phyloP scores from a whole-genome alignment of 2,113 vertebrate genomes.

The Cyprinodon variegatus region DNA sequence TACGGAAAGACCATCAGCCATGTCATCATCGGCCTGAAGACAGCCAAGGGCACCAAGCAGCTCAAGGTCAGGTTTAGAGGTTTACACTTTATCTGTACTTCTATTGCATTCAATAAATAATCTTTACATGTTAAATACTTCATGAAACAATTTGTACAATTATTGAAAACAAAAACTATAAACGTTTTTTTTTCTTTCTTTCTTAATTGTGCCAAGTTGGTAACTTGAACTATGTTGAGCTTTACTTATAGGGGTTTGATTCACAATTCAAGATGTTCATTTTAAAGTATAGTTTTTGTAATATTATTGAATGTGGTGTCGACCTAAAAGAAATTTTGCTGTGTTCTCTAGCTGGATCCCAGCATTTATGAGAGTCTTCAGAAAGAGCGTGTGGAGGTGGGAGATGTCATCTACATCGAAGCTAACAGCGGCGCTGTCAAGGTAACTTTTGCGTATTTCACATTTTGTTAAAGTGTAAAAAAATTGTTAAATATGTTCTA shows the following conservation, averaged over 20 bases:
- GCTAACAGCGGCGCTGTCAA: constrained; percentile 98
- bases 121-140: neutral
- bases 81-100: neutral
- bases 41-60: constrained; percentile 97
- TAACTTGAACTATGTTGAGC: neutral
- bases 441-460: constrained; percentile 74
- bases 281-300: neutral
- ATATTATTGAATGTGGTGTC: neutral
- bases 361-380: constrained; percentile 99
- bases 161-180: neutral
- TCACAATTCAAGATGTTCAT: neutral
- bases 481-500: too few relatives aligned
- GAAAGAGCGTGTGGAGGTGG: constrained; percentile 95
- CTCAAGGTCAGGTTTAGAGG: constrained; percentile 84
- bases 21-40: constrained; percentile 96
- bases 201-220: neutral
- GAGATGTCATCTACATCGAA: constrained; percentile 98
- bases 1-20: constrained; percentile 99
- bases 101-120: neutral
- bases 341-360: constrained; percentile 88
- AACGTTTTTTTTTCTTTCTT: neutral
- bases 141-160: neutral
- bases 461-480: neutral
- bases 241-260: neutral
- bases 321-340: constrained; percentile 3